These are phyloP conservation scores for Metridium senile DNA, from an alignment of 92 coral and sea anemone species.

Conservation along the genomic window DNA sequence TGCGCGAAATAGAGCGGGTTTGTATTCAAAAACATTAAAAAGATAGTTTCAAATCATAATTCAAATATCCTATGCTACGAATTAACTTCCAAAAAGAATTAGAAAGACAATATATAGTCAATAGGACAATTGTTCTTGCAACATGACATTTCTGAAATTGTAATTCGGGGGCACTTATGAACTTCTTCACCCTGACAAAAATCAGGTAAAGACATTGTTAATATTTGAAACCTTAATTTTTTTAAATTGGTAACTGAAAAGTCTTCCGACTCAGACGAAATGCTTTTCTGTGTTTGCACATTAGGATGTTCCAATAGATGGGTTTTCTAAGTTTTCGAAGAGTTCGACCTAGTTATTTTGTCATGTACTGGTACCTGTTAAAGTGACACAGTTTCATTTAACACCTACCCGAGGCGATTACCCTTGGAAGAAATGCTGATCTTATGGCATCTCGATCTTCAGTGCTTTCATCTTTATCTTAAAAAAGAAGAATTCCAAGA, in stretches of 20 bases:
- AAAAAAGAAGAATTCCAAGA: not conserved
- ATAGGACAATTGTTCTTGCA: too few species aligned
- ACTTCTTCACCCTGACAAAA: too few species aligned
- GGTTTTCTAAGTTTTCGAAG: not conserved
- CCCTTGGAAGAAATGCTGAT: conserved; percentile 8
- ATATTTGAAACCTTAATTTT: too few species aligned
- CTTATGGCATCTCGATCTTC: conserved; percentile 9
- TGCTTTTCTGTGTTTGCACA: not conserved
- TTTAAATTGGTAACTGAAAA: too few species aligned
- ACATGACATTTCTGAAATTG: too few species aligned
- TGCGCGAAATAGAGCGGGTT: conserved; percentile 21
- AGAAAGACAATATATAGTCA: not conserved
- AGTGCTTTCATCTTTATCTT: conserved; percentile 32
- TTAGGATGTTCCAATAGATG: not conserved
- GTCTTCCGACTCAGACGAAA: too few species aligned
- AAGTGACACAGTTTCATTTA: conserved; percentile 44
- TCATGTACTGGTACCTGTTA: conserved; percentile 25
- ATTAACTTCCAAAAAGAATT: not conserved
- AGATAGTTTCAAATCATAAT: conserved; percentile 11
- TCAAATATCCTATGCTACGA: not conserved
- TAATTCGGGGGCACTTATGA: too few species aligned
- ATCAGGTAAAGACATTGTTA: too few species aligned
- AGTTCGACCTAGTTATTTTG: conserved; percentile 13
- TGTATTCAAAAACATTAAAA: not conserved
- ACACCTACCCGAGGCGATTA: conserved; percentile 49